Percentiles rank a stretch among this genome's conserved stretches.
phyloP scores from a whole-genome alignment of 2,888 invertebrate genomes.

The Harpalus rubripes region DNA sequence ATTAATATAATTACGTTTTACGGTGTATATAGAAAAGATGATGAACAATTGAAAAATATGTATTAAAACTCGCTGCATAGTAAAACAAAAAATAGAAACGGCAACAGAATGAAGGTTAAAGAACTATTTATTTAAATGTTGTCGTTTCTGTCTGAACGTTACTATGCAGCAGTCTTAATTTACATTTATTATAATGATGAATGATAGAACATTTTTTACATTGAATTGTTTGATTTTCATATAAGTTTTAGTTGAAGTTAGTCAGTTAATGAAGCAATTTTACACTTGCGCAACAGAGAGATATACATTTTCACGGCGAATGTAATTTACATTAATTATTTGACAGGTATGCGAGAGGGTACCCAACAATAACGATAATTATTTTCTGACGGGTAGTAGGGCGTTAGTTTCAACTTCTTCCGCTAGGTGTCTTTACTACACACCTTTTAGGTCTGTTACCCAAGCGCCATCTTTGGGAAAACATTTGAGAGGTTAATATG shows the following conservation, averaged over 20 bases:
- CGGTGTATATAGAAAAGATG: conserved; percentile 62
- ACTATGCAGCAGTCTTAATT: conserved; percentile 41
- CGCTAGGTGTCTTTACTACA: no score
- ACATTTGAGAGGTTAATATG: no score
- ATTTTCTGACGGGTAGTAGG: no score
- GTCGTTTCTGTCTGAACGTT: conserved; percentile 40
- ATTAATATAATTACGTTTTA: conserved; percentile 62
- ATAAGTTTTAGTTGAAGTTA: conserved; percentile 34
- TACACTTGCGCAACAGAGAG: conserved; percentile 47
- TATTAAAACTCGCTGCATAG: conserved; percentile 49
- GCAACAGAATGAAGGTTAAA: conserved; percentile 37
- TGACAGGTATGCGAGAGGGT: no score
- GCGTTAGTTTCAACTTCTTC: no score
- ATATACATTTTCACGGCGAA: conserved; percentile 45
- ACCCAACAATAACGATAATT: no score
- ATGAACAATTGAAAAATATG: conserved; percentile 63
- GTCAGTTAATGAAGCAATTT: conserved; percentile 52
- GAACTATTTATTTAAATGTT: not conserved
- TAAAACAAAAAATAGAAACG: conserved; percentile 41
- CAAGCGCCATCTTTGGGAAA: no score
- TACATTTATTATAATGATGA: conserved; percentile 55
- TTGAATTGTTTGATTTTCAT: conserved; percentile 51
- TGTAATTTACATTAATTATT: conserved; percentile 50
- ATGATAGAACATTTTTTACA: conserved; percentile 55
- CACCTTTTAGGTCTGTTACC: no score